A percentile compares a stretch with the other conserved stretches of the same genome.
phyloP scores from a whole-genome alignment of 2,888 invertebrate genomes.

The Epinotia bilunana region DNA sequence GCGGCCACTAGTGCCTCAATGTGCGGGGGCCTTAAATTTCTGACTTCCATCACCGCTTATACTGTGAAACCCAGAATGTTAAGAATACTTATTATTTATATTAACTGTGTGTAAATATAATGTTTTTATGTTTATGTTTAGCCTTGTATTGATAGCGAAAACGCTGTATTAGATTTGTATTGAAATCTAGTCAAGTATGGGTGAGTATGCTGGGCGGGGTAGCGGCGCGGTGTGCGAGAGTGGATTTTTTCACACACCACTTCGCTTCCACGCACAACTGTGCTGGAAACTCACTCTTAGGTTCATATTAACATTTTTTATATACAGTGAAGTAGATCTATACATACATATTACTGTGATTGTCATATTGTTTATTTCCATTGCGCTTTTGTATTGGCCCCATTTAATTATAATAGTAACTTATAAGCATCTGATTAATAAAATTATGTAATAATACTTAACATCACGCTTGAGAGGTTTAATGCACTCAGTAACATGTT shows the following conservation, averaged over 20 bases:
- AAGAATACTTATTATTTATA: slow-evolving; percentile 13
- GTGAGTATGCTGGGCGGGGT: too few relatives aligned
- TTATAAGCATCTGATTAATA: slow-evolving; percentile 4
- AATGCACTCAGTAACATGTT: slow-evolving; percentile 24
- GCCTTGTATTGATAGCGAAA: slow-evolving; percentile 4
- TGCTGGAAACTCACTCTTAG: neutral
- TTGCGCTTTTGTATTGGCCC: slow-evolving; percentile 10
- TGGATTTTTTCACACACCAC: too few relatives aligned
- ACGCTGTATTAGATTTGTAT: slow-evolving; percentile 21
- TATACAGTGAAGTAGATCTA: neutral
- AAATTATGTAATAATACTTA: slow-evolving; percentile 1
- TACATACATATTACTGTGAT: slow-evolving; percentile 1
- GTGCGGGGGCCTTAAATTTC: neutral
- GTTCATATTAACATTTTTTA: slow-evolving; percentile 8
- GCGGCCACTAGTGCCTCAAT: too few relatives aligned
- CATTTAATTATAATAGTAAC: slow-evolving; percentile 4
- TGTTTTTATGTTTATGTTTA: neutral
- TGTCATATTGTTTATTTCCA: slow-evolving; percentile 15
- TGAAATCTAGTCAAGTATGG: neutral
- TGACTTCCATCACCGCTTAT: slow-evolving; percentile 16
- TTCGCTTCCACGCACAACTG: too few relatives aligned
- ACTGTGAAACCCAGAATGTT: neutral
- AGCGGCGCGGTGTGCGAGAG: too few relatives aligned
- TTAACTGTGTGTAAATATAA: neutral
- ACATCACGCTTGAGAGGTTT: slow-evolving; percentile 21